phyloP scores from a whole-genome alignment of 2,113 vertebrate species.

The Epinephelus lanceolatus region DNA sequence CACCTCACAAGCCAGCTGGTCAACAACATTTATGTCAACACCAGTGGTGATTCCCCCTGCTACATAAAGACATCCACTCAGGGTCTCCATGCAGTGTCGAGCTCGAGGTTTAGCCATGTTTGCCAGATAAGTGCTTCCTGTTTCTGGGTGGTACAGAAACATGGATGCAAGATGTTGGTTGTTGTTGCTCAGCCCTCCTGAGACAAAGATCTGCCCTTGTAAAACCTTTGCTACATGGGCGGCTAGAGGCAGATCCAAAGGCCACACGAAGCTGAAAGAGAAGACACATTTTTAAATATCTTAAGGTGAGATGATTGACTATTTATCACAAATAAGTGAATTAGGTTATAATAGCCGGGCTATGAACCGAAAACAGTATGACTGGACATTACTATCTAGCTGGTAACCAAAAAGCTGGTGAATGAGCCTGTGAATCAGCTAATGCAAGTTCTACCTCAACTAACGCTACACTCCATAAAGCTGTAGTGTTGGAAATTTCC shows the following conservation, averaged over 20 bases:
- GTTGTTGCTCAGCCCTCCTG: conserved; percentile 76
- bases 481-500: not conserved
- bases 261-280: conserved; percentile 67
- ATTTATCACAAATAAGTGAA: not conserved
- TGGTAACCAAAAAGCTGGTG: not conserved
- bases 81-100: conserved; percentile 83
- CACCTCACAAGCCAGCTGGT: conserved; percentile 79
- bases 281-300: not conserved
- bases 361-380: not conserved
- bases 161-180: conserved; percentile 68
- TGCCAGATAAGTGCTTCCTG: conserved; percentile 74
- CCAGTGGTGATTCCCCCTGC: conserved; percentile 78
- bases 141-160: conserved; percentile 80
- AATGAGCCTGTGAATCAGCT: not conserved
- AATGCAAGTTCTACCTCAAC: not conserved
- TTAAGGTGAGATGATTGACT: not conserved
- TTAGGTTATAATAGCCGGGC: not conserved
- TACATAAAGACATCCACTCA: conserved; percentile 75
- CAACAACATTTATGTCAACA: not conserved
- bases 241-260: conserved; percentile 73
- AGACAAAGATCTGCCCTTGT: conserved; percentile 78
- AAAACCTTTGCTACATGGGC: conserved; percentile 74
- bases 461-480: not conserved
- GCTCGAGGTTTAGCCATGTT: conserved; percentile 79
- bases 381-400: not conserved